Evolutionary conservation across 1,140 invertebrate species (phyloP).

Genomic region (Brachystomella parvula): DNA sequence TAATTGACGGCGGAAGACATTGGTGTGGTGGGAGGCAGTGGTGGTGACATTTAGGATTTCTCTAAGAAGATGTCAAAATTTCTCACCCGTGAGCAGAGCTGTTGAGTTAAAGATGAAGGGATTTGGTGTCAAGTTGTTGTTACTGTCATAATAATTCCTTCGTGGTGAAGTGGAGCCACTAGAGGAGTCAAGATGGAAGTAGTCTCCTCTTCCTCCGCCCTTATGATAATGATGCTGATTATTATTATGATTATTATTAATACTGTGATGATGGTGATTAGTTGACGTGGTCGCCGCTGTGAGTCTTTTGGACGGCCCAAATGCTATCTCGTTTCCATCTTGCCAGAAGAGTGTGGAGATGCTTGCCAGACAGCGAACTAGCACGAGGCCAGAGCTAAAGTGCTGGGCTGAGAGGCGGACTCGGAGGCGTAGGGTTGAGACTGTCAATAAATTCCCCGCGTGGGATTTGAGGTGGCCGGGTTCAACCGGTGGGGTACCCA

Average conservation of each 20-base stretch:
- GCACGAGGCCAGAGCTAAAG: constrained; percentile 19
- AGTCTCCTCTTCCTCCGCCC: not conserved
- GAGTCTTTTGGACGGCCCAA: constrained; percentile 10
- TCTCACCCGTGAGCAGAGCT: constrained; percentile 14
- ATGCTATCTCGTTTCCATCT: constrained; percentile 19
- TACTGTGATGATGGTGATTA: not conserved
- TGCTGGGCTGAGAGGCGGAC: constrained; percentile 11
- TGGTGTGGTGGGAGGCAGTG: not conserved
- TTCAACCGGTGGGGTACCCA: not conserved
- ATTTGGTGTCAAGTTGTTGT: constrained; percentile 2
- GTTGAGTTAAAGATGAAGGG: constrained; percentile 14
- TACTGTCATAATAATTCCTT: not conserved
- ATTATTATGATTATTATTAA: not conserved
- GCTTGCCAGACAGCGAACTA: constrained; percentile 25
- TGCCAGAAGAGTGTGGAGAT: constrained; percentile 31
- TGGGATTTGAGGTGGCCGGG: not conserved
- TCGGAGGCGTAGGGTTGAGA: constrained; percentile 6
- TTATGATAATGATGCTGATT: no score
- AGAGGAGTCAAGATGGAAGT: constrained; percentile 2
- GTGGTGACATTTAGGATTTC: not conserved
- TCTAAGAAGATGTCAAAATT: not conserved
- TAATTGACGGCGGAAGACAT: not conserved
- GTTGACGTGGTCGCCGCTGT: not conserved
- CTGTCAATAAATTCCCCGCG: constrained; percentile 2
- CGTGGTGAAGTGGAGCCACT: not conserved